Base-by-base conservation (phyloP, 2,797 vertebrate species). In the Cuniculus paca region DNA sequence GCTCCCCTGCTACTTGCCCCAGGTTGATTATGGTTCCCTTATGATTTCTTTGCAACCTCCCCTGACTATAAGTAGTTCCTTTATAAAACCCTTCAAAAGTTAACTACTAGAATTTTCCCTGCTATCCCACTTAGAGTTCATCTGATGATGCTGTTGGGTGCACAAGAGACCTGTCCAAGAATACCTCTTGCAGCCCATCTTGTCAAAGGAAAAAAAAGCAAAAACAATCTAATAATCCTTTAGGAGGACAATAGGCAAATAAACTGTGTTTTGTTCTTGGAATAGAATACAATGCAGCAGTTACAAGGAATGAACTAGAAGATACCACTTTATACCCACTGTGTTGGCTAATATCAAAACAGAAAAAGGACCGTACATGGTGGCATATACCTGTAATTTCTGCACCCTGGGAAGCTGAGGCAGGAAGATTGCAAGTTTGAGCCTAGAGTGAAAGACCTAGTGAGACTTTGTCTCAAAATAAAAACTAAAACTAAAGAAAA, bases 231-330 rank as follows among this genome's bases (percentile, higher is more conserved):
- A 79, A 20, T 6, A 17, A 39, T 48, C 58, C 63, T 16, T 72
- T 81, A 58, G 52, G 14, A 54, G 26, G 88, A 52, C 13, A 28
- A 72, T 20, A 28, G 39, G 7, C 17, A 28, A 70, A 89, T 31
- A 90, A 68, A 58, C 36, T 72, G 52, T 48, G 52, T 6, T 36
- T 39, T 70, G 36, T 56, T 70, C 50, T 31, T 48, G 16, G 28
- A 45, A 36, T 14, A 58, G 52, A 90, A 58, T 72, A 28, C 50
- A 48, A 48, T 56, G n/a, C n/a, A 81, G 63, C 9, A 19, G 63
- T 42, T 90, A 90, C 81, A 58, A 90, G 52, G 39, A 80, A 81
- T 70, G 28, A 56, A 70, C 50, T 81, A n/a, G 36, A 89, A 63
- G 58, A 39, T 13, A 52, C 0, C 45, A 36, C 22, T 19, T 87